Percentiles rank a stretch among this genome's conserved stretches.
These are phyloP conservation scores for Rhopalosiphum padi DNA, from an alignment of 1,140 invertebrate species.

Conservation along the genomic window DNA sequence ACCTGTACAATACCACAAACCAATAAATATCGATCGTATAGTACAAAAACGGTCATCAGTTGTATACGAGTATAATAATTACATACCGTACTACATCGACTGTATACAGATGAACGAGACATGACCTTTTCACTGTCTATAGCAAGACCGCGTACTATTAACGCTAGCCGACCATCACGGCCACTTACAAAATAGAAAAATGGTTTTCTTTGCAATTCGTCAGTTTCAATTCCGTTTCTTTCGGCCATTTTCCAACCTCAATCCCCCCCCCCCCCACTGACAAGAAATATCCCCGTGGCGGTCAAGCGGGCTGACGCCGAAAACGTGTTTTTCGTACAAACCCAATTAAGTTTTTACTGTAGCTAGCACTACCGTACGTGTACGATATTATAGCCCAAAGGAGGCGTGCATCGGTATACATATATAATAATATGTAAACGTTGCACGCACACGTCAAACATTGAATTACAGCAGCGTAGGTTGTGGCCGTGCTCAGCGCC, in stretches of 20 bases:
- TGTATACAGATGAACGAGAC: background rate
- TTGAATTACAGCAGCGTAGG: background rate
- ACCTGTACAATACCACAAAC: too few relatives aligned
- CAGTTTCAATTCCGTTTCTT: conserved; percentile 27
- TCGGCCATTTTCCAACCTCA: background rate
- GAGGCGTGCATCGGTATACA: background rate
- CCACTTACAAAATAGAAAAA: background rate
- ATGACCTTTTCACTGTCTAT: background rate
- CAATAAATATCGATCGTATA: background rate
- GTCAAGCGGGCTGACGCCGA: background rate
- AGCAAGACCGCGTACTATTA: background rate
- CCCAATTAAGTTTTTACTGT: background rate
- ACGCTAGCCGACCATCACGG: background rate
- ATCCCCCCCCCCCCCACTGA: background rate
- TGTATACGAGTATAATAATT: background rate
- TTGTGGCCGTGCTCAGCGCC: background rate
- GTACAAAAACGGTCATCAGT: background rate
- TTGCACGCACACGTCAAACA: background rate
- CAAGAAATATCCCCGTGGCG: background rate
- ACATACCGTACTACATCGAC: background rate
- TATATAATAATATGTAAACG: background rate
- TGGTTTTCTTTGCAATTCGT: background rate
- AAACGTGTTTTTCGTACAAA: background rate
- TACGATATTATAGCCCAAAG: background rate
- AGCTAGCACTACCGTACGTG: background rate